These are phyloP conservation scores for Thamnophis elegans DNA, from an alignment of 2,797 vertebrate genomes.

Conservation along the genomic window DNA sequence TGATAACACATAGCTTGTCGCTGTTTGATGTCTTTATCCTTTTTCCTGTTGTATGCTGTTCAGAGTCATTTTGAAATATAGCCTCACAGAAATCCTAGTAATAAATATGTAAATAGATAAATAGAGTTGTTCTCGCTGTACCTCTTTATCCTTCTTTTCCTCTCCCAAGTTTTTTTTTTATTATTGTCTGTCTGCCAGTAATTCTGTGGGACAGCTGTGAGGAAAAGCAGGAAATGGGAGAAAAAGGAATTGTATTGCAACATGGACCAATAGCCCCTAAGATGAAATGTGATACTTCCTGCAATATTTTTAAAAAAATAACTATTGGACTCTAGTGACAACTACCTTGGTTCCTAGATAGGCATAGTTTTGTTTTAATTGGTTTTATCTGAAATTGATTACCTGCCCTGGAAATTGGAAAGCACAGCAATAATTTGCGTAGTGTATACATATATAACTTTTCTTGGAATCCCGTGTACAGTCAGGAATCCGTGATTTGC, in stretches of 20 bases:
- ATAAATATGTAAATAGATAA: not conserved
- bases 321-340: constrained; percentile 14
- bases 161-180: not conserved
- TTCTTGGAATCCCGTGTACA: not conserved
- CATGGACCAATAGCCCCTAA: constrained; percentile 29
- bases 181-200: constrained; percentile 43
- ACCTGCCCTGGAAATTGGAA: not conserved
- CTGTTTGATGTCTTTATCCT: not conserved
- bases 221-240: constrained; percentile 15
- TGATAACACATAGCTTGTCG: not conserved
- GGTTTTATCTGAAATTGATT: not conserved
- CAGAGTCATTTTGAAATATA: not conserved
- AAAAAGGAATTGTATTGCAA: not conserved
- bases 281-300: constrained; percentile 44
- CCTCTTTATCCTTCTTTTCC: not conserved
- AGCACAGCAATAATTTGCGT: not conserved
- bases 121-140: not conserved
- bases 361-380: not conserved
- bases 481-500: not conserved
- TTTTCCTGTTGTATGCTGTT: not conserved
- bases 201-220: constrained; percentile 38
- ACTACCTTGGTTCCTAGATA: constrained; percentile 27
- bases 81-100: not conserved
- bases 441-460: not conserved
- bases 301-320: not conserved